A percentile compares a stretch with the other conserved stretches of the same genome.
Conservation (phyloP, 2,797 vertebrate species). For the Poecilia velifera region DNA sequence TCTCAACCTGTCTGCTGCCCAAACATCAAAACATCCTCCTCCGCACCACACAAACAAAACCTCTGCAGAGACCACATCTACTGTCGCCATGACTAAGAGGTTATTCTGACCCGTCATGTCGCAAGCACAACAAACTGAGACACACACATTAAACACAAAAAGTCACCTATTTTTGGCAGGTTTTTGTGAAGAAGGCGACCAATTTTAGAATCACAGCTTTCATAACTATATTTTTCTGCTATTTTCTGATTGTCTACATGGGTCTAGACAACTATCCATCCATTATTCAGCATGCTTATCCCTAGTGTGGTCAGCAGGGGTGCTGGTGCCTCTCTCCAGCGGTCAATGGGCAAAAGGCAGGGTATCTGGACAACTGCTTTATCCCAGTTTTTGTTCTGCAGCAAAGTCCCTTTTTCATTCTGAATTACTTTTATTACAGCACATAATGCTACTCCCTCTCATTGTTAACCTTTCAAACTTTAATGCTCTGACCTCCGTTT, state of each 20-base stretch:
- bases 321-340: too few relatives aligned
- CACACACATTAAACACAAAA: not conserved
- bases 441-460: not conserved
- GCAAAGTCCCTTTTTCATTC: not conserved
- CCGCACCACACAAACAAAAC: slow-evolving; percentile 10
- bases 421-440: not conserved
- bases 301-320: too few relatives aligned
- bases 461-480: slow-evolving; percentile 3
- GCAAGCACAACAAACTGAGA: slow-evolving; percentile 12
- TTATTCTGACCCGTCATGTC: slow-evolving; percentile 20
- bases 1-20: slow-evolving; percentile 22
- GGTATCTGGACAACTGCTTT: not conserved
- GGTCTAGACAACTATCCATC: not conserved
- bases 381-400: slow-evolving; percentile 3
- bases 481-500: not conserved
- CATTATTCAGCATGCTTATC: too few relatives aligned
- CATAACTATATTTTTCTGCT: not conserved
- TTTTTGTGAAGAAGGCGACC: not conserved
- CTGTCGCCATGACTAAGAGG: not conserved
- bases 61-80: slow-evolving; percentile 15
- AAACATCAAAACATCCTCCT: slow-evolving; percentile 29
- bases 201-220: slow-evolving; percentile 16
- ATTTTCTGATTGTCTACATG: not conserved
- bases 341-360: too few relatives aligned
- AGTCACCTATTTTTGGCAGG: slow-evolving; percentile 12